Percentiles rank a stretch among this genome's conserved stretches.
These are phyloP conservation scores for Scolopax rusticola DNA, from an alignment of 2,797 vertebrate genomes.

Conservation along the genomic window DNA sequence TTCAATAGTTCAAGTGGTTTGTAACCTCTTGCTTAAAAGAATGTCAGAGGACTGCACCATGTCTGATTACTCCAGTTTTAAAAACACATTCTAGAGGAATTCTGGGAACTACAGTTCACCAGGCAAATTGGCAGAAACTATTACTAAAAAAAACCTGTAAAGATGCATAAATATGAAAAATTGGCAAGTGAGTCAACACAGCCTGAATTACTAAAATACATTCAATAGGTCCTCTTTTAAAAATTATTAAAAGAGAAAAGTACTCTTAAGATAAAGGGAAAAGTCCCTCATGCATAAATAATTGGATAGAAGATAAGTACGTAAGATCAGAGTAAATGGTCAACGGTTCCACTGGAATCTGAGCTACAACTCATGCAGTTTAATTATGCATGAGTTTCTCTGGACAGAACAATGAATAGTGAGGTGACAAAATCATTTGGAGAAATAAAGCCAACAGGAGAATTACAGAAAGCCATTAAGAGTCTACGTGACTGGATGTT, in stretches of 20 bases:
- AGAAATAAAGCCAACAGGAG: background rate
- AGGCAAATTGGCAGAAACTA: background rate
- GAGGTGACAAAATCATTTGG: background rate
- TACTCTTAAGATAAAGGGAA: background rate
- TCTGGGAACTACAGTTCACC: background rate
- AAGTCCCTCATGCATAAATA: background rate
- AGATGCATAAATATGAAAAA: background rate
- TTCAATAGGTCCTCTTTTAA: background rate
- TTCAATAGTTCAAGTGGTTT: background rate
- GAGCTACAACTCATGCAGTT: background rate
- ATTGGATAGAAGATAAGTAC: background rate
- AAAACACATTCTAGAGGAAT: background rate
- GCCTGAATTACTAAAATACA: background rate
- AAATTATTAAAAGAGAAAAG: background rate
- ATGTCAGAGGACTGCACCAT: background rate
- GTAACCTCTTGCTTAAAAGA: background rate
- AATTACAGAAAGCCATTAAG: background rate
- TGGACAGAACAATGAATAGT: background rate
- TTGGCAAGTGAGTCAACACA: background rate
- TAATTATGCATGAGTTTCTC: background rate
- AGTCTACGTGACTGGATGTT: background rate
- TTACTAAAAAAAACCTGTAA: background rate
- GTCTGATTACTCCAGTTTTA: background rate
- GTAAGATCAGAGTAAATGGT: background rate
- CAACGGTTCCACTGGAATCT: background rate